phyloP scores from a whole-genome alignment of 2,797 vertebrate species.

The Karalla daura region DNA sequence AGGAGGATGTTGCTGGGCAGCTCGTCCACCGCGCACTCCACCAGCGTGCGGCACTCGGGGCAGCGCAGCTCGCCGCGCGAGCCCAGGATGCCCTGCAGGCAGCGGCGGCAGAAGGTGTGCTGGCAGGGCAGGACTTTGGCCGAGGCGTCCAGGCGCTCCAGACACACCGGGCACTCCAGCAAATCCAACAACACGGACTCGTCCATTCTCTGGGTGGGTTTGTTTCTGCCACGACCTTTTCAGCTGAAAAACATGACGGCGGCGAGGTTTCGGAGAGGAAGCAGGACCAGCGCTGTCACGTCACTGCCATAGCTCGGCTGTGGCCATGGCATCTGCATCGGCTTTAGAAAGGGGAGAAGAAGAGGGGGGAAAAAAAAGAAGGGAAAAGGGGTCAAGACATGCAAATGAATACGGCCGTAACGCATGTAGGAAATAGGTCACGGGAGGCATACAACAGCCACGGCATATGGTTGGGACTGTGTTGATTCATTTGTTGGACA shows the following conservation, averaged over 20 bases:
- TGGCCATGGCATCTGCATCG: slow-evolving; percentile 76
- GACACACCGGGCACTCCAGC: slow-evolving; percentile 97
- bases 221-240: slow-evolving; percentile 57
- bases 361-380: too few species aligned
- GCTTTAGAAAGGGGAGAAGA: slow-evolving; percentile 58
- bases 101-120: slow-evolving; percentile 97
- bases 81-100: slow-evolving; percentile 94
- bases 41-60: slow-evolving; percentile 96
- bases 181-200: slow-evolving; percentile 97
- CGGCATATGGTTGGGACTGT: slow-evolving; percentile 21
- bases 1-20: slow-evolving; percentile 98
- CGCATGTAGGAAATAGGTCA: slow-evolving; percentile 50
- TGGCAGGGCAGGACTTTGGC: slow-evolving; percentile 98
- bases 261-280: slow-evolving; percentile 58
- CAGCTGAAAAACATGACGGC: slow-evolving; percentile 69
- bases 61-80: slow-evolving; percentile 96
- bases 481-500: background rate
- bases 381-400: slow-evolving; percentile 33
- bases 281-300: slow-evolving; percentile 83
- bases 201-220: slow-evolving; percentile 91
- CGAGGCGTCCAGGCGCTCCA: slow-evolving; percentile 95
- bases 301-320: slow-evolving; percentile 94
- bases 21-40: slow-evolving; percentile 94
- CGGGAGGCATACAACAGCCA: slow-evolving; percentile 14
- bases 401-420: slow-evolving; percentile 42